Percentiles rank a stretch among this genome's conserved stretches.
phyloP scores from a whole-genome alignment of 2,888 invertebrate species.

The Drosophila multiciliata region DNA sequence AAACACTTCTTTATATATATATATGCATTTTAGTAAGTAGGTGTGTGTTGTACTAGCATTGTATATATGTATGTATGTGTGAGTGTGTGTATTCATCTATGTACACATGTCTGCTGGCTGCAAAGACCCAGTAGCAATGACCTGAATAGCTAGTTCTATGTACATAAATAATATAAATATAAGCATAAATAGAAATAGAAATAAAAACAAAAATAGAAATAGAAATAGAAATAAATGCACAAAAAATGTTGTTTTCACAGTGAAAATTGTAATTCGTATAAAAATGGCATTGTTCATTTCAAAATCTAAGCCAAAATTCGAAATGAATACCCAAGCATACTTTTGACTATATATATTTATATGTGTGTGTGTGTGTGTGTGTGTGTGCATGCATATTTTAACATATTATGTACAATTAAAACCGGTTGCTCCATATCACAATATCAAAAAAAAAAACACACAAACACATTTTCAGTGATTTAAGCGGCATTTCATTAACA shows the following conservation, averaged over 20 bases:
- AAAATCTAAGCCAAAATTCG: neutral
- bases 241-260: neutral
- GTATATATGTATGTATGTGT: neutral
- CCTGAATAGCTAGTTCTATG: constrained; percentile 6
- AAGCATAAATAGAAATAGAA: neutral
- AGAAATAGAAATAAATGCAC: neutral
- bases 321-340: neutral
- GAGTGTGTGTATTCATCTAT: neutral
- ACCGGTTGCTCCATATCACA: constrained; percentile 47
- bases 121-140: constrained; percentile 36
- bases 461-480: neutral
- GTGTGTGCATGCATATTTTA: neutral
- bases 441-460: constrained; percentile 10
- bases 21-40: no score
- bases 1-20: neutral
- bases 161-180: neutral
- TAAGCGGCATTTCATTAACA: constrained; percentile 46
- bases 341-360: neutral
- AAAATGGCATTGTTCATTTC: neutral
- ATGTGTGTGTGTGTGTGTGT: neutral
- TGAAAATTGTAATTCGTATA: neutral
- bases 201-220: neutral
- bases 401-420: constrained; percentile 1
- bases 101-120: neutral
- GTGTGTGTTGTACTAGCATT: no score